Percentiles rank a stretch among this genome's conserved stretches.
phyloP scores from a whole-genome alignment of 2,797 vertebrate genomes.

The Syncerus caffer region DNA sequence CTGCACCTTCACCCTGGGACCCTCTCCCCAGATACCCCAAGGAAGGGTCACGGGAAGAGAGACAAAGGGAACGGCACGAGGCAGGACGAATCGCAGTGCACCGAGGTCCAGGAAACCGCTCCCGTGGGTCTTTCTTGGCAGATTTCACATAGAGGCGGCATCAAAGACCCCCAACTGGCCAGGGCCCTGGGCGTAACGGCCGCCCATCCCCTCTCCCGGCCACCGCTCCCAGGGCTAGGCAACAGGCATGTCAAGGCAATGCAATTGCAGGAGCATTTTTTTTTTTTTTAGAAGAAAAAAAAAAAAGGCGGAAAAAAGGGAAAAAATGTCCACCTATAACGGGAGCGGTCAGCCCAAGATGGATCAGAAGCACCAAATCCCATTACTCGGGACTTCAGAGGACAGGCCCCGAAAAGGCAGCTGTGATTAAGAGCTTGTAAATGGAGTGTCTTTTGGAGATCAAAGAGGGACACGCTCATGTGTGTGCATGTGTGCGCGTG shows the following conservation, averaged over 20 bases:
- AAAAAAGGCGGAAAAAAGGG: neutral
- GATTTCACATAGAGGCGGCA: slow-evolving; percentile 84
- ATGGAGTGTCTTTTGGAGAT: slow-evolving; percentile 88
- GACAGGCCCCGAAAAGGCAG: slow-evolving; percentile 85
- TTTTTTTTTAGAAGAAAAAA: slow-evolving; percentile 33
- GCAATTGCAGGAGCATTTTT: slow-evolving; percentile 69
- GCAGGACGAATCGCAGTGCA: slow-evolving; percentile 55
- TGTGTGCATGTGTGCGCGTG: neutral
- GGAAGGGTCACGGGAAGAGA: slow-evolving; percentile 66
- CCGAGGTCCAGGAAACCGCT: slow-evolving; percentile 69
- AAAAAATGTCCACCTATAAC: slow-evolving; percentile 55
- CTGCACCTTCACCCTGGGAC: slow-evolving; percentile 27
- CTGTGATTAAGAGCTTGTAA: slow-evolving; percentile 85
- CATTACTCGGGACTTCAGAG: slow-evolving; percentile 89
- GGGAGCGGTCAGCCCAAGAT: slow-evolving; percentile 80
- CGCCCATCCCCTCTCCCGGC: slow-evolving; percentile 50
- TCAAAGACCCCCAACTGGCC: slow-evolving; percentile 86
- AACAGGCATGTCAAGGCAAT: slow-evolving; percentile 79
- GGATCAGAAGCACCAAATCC: slow-evolving; percentile 88
- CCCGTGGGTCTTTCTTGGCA: slow-evolving; percentile 83
- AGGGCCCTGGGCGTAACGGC: slow-evolving; percentile 62
- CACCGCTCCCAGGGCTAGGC: slow-evolving; percentile 57
- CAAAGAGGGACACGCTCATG: slow-evolving; percentile 69
- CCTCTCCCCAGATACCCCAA: slow-evolving; percentile 46
- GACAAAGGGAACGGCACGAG: slow-evolving; percentile 78